Conservation (phyloP, 2,888 invertebrate genomes). For the Caenorhabditis becei region DNA sequence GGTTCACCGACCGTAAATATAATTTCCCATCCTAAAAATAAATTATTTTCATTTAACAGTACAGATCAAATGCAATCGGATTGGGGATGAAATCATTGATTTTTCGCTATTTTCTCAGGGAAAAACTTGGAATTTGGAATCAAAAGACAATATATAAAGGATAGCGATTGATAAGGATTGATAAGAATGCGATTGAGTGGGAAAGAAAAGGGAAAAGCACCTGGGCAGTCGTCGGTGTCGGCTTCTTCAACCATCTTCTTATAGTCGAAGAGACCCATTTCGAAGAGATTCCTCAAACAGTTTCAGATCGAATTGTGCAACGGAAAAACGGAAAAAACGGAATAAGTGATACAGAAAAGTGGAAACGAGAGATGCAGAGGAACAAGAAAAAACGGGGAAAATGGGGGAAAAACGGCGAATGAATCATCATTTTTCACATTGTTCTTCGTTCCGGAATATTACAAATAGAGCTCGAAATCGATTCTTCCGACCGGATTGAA, state of each 20-base stretch:
- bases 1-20: too few species aligned
- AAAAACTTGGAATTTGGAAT: too few species aligned
- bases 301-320: background rate
- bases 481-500: slow-evolving; percentile 76
- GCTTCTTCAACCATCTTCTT: background rate
- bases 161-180: too few species aligned
- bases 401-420: background rate
- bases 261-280: slow-evolving; percentile 3
- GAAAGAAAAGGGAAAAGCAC: too few species aligned
- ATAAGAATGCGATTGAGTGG: too few species aligned
- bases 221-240: background rate
- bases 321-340: slow-evolving; percentile 6
- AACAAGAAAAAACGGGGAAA: background rate
- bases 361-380: background rate
- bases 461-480: slow-evolving; percentile 77
- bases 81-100: too few species aligned
- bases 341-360: background rate
- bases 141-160: too few species aligned
- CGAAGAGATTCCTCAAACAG: too few species aligned
- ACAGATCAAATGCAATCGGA: too few species aligned
- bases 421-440: slow-evolving; percentile 20
- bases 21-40: background rate
- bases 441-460: background rate
- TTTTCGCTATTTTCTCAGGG: too few species aligned
- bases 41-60: too few species aligned